phyloP scores from a whole-genome alignment of 2,888 invertebrate species.

The Latheticus oryzae region DNA sequence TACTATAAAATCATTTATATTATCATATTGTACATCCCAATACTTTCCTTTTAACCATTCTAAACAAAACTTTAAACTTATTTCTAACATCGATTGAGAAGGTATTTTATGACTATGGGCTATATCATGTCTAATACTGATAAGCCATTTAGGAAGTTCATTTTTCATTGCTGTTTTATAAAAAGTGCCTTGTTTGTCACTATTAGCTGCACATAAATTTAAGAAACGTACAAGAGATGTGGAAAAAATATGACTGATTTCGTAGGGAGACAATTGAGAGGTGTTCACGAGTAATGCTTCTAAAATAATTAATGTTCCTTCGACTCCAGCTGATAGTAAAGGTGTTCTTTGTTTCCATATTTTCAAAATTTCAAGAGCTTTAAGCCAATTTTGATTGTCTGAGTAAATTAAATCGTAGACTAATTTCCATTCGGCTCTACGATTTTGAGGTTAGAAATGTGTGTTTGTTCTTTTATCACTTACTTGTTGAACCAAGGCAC shows the following conservation, averaged over 20 bases:
- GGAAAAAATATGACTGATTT: constrained; percentile 72
- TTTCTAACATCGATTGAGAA: constrained; percentile 71
- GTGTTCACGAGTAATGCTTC: constrained; percentile 66
- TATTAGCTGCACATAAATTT: constrained; percentile 61
- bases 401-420: constrained; percentile 67
- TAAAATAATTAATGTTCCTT: constrained; percentile 71
- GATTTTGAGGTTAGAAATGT: constrained; percentile 25
- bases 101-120: constrained; percentile 80
- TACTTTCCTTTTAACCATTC: constrained; percentile 78
- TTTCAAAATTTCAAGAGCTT: constrained; percentile 67
- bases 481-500: constrained; percentile 65
- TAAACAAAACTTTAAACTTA: constrained; percentile 73
- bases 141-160: constrained; percentile 83
- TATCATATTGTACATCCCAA: constrained; percentile 71
- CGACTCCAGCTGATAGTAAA: constrained; percentile 71
- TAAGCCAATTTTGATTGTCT: constrained; percentile 59
- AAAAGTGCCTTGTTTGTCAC: constrained; percentile 61
- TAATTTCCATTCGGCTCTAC: constrained; percentile 68
- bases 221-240: constrained; percentile 71
- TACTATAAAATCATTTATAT: constrained; percentile 66
- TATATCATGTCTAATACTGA: constrained; percentile 81
- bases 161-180: constrained; percentile 72
- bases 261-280: constrained; percentile 63
- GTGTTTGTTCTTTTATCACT: no score
- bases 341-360: constrained; percentile 72